phyloP scores from a whole-genome alignment of 2,888 invertebrate genomes.

The Drosophila imparisetae region DNA sequence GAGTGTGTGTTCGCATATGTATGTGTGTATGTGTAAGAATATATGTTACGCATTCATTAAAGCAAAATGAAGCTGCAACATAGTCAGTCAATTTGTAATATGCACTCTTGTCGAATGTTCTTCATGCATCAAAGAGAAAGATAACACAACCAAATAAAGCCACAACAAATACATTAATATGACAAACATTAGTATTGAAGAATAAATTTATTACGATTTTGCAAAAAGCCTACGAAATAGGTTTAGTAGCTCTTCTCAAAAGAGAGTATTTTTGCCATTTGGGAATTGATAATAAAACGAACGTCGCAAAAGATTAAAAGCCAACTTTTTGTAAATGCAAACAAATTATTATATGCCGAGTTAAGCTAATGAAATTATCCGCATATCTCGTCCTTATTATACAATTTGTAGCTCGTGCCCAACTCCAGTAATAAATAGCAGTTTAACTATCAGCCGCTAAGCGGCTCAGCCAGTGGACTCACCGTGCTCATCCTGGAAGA shows the following conservation, averaged over 20 bases:
- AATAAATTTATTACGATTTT: not conserved
- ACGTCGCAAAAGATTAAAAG: not conserved
- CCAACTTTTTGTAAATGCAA: not conserved
- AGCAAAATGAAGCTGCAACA: conserved; percentile 13
- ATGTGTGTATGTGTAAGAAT: conserved; percentile 7
- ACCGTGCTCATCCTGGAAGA: conserved; percentile 84
- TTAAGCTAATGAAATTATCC: not conserved
- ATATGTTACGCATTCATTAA: conserved; percentile 51
- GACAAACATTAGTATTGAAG: not conserved
- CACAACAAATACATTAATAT: not conserved
- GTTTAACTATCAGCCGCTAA: conserved; percentile 6
- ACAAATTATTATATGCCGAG: not conserved
- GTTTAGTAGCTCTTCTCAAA: not conserved
- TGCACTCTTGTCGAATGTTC: conserved; percentile 2
- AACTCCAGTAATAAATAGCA: not conserved
- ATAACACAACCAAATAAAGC: not conserved
- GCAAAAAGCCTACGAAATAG: not conserved
- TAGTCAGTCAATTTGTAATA: conserved; percentile 4
- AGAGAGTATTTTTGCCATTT: not conserved
- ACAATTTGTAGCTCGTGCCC: not conserved
- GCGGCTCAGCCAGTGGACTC: conserved; percentile 55
- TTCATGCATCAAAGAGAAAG: not conserved
- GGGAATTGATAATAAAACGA: not conserved
- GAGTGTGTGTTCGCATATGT: not conserved
- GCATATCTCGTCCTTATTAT: not conserved